Percentiles rank a stretch among this genome's conserved stretches.
Conservation (phyloP, 1,140 invertebrate species). For the Hesperophylax magnus region DNA sequence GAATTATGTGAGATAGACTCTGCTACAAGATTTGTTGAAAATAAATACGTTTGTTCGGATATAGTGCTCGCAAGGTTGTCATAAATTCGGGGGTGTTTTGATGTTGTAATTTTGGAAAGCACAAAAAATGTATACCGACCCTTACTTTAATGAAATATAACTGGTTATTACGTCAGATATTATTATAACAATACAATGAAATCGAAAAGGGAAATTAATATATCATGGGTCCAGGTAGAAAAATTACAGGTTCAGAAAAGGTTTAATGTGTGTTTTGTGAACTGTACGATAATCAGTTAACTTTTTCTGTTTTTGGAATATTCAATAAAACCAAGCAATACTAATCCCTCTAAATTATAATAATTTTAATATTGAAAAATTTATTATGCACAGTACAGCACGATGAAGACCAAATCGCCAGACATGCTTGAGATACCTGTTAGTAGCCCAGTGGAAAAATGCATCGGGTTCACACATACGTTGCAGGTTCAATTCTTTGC, state of each 20-base stretch:
- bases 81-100: slow-evolving; percentile 11
- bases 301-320: too few species aligned
- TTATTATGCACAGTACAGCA: too few species aligned
- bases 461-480: too few species aligned
- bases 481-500: too few species aligned
- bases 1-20: too few species aligned
- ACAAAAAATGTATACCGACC: slow-evolving; percentile 35
- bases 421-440: too few species aligned
- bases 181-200: slow-evolving; percentile 53
- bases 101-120: slow-evolving; percentile 44
- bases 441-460: too few species aligned
- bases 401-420: too few species aligned
- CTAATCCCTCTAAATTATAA: too few species aligned
- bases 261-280: neutral
- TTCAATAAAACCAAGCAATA: too few species aligned
- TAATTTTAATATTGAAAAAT: too few species aligned
- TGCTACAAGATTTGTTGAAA: too few species aligned
- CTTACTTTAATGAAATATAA: slow-evolving; percentile 52
- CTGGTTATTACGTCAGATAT: slow-evolving; percentile 50
- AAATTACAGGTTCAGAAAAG: neutral
- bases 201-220: slow-evolving; percentile 41
- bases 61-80: neutral
- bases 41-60: slow-evolving; percentile 1
- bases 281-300: neutral
- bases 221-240: slow-evolving; percentile 21